phyloP scores from a whole-genome alignment of 2,113 vertebrate genomes.

The Henicopernis longicauda region DNA sequence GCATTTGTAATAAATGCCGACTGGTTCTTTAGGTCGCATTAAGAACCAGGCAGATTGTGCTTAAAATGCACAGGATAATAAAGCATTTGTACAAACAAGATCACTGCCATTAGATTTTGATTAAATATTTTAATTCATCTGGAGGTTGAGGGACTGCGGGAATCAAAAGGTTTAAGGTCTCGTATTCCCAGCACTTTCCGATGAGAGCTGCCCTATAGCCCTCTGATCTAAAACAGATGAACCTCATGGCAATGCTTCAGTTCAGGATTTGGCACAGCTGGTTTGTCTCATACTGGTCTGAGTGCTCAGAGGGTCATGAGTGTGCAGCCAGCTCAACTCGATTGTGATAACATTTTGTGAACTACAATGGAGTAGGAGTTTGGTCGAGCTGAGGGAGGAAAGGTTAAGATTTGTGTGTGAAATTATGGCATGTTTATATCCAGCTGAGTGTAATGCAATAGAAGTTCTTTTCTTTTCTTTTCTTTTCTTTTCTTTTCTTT shows the following conservation, averaged over 20 bases:
- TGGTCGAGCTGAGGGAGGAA: neutral
- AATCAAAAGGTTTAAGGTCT: slow-evolving; percentile 32
- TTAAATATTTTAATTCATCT: slow-evolving; percentile 77
- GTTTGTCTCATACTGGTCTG: neutral
- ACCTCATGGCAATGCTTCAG: neutral
- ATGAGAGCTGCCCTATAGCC: neutral
- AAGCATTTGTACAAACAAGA: slow-evolving; percentile 73
- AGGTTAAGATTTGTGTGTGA: neutral
- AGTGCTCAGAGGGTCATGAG: neutral
- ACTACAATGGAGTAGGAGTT: neutral
- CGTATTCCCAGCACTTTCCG: neutral
- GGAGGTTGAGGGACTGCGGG: slow-evolving; percentile 10
- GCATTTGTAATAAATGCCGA: slow-evolving; percentile 80
- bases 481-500: too few species aligned
- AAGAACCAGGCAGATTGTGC: slow-evolving; percentile 66
- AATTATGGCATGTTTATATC: neutral
- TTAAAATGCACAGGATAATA: slow-evolving; percentile 69
- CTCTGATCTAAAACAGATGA: slow-evolving; percentile 39
- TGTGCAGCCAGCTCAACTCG: neutral
- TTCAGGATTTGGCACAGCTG: slow-evolving; percentile 31
- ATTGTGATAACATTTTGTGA: slow-evolving; percentile 31
- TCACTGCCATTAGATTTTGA: slow-evolving; percentile 68
- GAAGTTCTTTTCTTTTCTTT: neutral
- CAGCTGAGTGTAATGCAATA: neutral
- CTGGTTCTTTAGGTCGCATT: slow-evolving; percentile 71